Evolutionary conservation across 2,888 invertebrate genomes (phyloP).

Genomic region (Calameuta filiformis): DNA sequence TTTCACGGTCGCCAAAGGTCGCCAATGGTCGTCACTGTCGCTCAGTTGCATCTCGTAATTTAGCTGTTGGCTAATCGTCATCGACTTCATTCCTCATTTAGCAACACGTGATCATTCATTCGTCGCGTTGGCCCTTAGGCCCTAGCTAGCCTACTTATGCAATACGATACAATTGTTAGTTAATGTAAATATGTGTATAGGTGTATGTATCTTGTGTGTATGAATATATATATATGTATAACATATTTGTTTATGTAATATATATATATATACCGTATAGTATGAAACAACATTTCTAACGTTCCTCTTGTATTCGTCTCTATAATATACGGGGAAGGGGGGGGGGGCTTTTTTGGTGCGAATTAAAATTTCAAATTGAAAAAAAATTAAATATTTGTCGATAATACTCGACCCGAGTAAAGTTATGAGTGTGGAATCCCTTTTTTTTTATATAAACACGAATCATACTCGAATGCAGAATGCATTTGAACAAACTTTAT

Average conservation of each 20-base stretch:
- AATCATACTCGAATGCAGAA: no score
- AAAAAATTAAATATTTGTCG: no score
- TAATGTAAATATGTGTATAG: slow-evolving; percentile 13
- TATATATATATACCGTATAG: slow-evolving; percentile 39
- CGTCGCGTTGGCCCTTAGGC: slow-evolving; percentile 50
- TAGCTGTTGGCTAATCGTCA: slow-evolving; percentile 7
- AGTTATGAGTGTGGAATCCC: no score
- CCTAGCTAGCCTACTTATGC: slow-evolving; percentile 60
- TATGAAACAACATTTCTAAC: slow-evolving; percentile 42
- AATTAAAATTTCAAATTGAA: no score
- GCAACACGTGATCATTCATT: slow-evolving; percentile 32
- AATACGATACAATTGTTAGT: slow-evolving; percentile 46
- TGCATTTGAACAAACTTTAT: no score
- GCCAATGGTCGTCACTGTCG: no score
- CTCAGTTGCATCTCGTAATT: no score
- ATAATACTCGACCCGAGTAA: no score
- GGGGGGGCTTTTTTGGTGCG: no score
- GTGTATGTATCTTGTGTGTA: slow-evolving; percentile 13
- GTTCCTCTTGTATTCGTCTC: slow-evolving; percentile 29
- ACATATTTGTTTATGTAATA: slow-evolving; percentile 14
- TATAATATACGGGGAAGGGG: neutral
- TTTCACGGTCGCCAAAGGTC: no score
- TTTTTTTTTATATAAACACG: no score
- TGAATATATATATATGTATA: slow-evolving; percentile 24
- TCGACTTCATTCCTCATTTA: slow-evolving; percentile 41